Evolutionary conservation across 2,113 vertebrate species (phyloP).

Genomic region (Antidorcas marsupialis): DNA sequence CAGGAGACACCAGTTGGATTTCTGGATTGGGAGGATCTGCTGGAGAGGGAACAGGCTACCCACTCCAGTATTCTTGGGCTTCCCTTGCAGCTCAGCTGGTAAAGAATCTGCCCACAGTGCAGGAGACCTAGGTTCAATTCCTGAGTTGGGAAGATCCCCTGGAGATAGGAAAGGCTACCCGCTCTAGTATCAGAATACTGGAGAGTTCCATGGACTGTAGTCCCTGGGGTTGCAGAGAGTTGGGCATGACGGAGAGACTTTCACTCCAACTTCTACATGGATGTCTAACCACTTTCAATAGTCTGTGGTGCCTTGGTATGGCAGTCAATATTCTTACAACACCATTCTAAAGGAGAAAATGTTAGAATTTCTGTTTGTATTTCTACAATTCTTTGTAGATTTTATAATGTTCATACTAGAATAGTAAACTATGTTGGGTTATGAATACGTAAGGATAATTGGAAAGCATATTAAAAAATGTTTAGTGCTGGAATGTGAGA

Average conservation of each 20-base stretch:
- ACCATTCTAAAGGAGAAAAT: background rate
- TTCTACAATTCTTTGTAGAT: background rate
- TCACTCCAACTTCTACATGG: background rate
- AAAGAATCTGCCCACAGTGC: background rate
- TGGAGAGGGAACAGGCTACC: background rate
- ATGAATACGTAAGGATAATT: background rate
- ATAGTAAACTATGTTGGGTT: background rate
- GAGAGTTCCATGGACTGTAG: background rate
- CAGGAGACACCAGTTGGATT: background rate
- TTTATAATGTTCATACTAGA: background rate
- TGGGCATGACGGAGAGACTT: rapidly evolving
- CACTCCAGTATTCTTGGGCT: background rate
- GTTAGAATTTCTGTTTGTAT: background rate
- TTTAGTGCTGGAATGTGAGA: background rate
- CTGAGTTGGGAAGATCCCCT: background rate
- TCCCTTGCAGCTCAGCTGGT: background rate
- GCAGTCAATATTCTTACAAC: background rate
- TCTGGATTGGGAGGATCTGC: background rate
- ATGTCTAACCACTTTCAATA: background rate
- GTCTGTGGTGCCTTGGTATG: background rate
- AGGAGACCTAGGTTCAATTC: background rate
- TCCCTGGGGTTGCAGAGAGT: background rate
- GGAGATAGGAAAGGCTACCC: background rate
- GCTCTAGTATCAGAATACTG: background rate
- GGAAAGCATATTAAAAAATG: background rate